Evolutionary conservation across 2,888 invertebrate genomes (phyloP).

Genomic region (Ptychoptera contaminata): DNA sequence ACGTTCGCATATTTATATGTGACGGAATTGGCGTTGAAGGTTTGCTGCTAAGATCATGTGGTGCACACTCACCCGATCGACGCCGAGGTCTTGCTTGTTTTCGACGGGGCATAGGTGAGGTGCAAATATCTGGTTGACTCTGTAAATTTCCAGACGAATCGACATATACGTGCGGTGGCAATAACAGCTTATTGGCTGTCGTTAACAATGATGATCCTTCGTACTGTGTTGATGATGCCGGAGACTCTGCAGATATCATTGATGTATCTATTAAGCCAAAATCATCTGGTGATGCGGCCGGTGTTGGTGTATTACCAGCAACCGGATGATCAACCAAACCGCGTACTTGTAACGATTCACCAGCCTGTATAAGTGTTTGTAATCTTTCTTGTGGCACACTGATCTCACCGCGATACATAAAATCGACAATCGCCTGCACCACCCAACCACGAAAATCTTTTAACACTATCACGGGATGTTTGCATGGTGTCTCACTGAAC

Average conservation of each 20-base stretch:
- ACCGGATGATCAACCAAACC: conserved; percentile 53
- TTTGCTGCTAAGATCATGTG: conserved; percentile 42
- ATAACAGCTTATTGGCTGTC: conserved; percentile 22
- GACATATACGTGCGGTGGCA: conserved; percentile 26
- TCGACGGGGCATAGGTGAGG: conserved; percentile 66
- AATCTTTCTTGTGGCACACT: conserved; percentile 75
- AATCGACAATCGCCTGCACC: conserved; percentile 77
- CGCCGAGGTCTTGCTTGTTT: conserved; percentile 76
- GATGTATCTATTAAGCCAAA: conserved; percentile 23
- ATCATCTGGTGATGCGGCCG: conserved; percentile 28
- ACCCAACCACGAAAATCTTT: conserved; percentile 83
- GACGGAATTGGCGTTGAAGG: conserved; percentile 16
- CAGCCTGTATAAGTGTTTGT: conserved; percentile 69
- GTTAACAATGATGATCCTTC: conserved; percentile 29
- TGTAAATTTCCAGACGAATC: conserved; percentile 19
- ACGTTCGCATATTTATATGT: conserved; percentile 3
- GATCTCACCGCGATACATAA: conserved; percentile 89
- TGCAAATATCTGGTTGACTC: conserved; percentile 36
- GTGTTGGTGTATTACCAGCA: conserved; percentile 29
- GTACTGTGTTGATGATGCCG: conserved; percentile 26
- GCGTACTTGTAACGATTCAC: conserved; percentile 71
- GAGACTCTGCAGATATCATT: conserved; percentile 23
- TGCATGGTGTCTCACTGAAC: conserved; percentile 82
- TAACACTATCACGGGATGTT: conserved; percentile 82
- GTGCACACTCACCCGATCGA: conserved; percentile 59